phyloP scores from a whole-genome alignment of 2,113 vertebrate species.

The Suricata suricatta region DNA sequence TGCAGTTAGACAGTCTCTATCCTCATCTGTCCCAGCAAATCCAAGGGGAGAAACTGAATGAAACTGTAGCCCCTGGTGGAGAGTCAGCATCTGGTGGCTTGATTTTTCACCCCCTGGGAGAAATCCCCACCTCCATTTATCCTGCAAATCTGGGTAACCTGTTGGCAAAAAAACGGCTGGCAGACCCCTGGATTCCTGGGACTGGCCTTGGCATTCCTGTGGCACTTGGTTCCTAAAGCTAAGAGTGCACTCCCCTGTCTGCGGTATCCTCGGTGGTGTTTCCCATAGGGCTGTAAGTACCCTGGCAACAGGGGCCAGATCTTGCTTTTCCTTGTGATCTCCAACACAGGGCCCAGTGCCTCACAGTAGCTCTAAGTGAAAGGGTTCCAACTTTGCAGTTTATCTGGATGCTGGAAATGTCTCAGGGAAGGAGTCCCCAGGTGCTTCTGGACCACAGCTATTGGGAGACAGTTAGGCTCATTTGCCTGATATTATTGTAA shows the following conservation, averaged over 20 bases:
- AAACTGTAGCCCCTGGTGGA: neutral
- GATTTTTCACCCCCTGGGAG: neutral
- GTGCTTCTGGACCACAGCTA: conserved; percentile 37
- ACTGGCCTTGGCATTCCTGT: neutral
- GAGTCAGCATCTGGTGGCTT: neutral
- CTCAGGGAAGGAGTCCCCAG: neutral
- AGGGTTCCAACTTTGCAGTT: neutral
- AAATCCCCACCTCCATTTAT: neutral
- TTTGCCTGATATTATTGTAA: conserved; percentile 58
- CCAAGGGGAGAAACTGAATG: neutral
- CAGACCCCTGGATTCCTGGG: neutral
- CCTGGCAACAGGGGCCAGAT: no score
- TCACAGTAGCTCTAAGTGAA: neutral
- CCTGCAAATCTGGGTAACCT: neutral
- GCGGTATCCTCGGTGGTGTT: neutral
- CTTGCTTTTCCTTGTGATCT: neutral
- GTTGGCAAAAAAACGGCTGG: neutral
- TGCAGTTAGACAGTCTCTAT: accelerated
- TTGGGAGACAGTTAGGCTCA: conserved; percentile 24
- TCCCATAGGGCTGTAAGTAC: neutral
- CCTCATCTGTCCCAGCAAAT: neutral
- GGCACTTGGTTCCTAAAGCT: neutral
- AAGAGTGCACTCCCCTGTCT: neutral
- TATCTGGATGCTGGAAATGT: neutral
- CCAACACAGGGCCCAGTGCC: neutral